phyloP scores from a whole-genome alignment of 2,888 invertebrate genomes.

The Pinctada fucata region DNA sequence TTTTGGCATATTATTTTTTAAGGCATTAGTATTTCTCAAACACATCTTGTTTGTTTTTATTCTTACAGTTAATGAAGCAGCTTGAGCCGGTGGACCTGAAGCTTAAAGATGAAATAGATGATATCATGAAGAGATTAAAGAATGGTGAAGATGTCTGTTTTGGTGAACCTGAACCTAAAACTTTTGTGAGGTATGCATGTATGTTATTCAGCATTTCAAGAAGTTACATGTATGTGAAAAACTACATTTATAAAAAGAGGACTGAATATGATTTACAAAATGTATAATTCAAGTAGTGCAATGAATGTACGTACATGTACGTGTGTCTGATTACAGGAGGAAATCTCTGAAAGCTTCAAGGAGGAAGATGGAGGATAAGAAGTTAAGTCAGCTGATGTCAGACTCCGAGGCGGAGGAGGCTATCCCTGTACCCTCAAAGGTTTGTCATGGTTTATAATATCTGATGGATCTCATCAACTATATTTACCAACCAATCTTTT shows the following conservation, averaged over 20 bases:
- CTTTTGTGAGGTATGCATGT: constrained; percentile 43
- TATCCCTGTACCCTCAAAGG: constrained; percentile 24
- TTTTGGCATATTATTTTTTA: no score
- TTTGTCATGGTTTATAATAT: background rate
- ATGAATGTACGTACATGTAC: no score
- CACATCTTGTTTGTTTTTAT: no score
- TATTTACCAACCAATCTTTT: no score
- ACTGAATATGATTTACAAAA: no score
- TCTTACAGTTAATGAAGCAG: constrained; percentile 83
- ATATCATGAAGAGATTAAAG: constrained; percentile 79
- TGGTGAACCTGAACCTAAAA: constrained; percentile 8
- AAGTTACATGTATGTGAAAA: no score
- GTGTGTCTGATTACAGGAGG: constrained; percentile 28
- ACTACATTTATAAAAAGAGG: no score
- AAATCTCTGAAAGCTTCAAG: constrained; percentile 18
- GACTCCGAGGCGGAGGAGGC: constrained; percentile 46
- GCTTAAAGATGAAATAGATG: constrained; percentile 83
- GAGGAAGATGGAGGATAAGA: constrained; percentile 41
- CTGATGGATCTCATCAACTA: background rate
- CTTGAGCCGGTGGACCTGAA: constrained; percentile 85
- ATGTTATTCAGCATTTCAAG: background rate
- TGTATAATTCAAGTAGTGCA: no score
- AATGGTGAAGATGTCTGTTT: constrained; percentile 58
- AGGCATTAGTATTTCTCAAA: no score
- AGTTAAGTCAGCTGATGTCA: constrained; percentile 42